Conservation (phyloP, 2,113 vertebrate species). For the Electrona antarctica region DNA sequence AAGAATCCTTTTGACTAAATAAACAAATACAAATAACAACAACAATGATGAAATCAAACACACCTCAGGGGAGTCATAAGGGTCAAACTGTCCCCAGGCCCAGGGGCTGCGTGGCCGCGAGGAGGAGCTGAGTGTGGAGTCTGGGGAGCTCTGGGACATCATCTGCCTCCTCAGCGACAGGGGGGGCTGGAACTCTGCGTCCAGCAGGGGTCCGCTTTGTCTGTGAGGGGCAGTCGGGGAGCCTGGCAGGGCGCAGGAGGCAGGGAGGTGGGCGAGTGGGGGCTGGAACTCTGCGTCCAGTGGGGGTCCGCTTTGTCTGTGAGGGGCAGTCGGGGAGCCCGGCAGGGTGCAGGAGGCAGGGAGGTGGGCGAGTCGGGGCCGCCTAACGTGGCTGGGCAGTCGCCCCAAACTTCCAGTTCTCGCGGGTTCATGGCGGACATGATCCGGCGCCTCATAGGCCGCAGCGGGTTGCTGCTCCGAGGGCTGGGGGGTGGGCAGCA, state of each 20-base stretch:
- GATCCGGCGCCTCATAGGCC: no score
- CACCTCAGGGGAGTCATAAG: constrained; percentile 71
- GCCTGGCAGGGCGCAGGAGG: not conserved
- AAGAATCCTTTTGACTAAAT: not conserved
- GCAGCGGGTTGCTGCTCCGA: no score
- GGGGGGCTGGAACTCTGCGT: constrained; percentile 23
- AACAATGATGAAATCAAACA: not conserved
- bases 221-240: constrained; percentile 43
- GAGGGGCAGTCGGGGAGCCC: constrained; percentile 37
- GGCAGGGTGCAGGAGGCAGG: not conserved
- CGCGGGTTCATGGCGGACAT: constrained; percentile 1
- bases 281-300: constrained; percentile 25
- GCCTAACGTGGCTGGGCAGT: constrained; percentile 28
- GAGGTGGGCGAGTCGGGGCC: constrained; percentile 14
- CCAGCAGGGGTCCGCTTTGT: not conserved
- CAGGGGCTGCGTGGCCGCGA: constrained; percentile 66
- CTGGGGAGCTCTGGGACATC: constrained; percentile 58
- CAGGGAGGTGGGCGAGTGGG: not conserved
- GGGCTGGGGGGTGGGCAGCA: no score
- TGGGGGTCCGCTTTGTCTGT: constrained; percentile 9
- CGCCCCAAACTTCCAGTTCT: constrained; percentile 27
- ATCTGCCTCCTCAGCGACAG: constrained; percentile 43
- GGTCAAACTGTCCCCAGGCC: constrained; percentile 69
- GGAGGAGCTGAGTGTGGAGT: constrained; percentile 53
- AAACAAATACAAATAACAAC: not conserved